Evolutionary conservation across 2,113 vertebrate genomes (phyloP), one percentile per base, ranked within the genome.

Genomic region (Elanoides forficatus): DNA sequence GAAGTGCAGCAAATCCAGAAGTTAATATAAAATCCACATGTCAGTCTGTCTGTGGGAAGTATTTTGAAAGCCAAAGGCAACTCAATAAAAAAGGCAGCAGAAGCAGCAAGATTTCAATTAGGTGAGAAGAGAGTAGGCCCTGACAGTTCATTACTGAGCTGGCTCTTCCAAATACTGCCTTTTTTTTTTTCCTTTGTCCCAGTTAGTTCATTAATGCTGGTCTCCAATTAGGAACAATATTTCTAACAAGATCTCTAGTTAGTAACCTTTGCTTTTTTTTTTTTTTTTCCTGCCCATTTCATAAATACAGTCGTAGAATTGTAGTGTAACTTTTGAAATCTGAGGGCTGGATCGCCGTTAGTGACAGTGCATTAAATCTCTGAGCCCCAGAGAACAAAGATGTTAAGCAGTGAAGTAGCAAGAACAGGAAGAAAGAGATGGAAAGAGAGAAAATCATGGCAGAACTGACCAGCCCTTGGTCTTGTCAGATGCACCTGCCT

Each of bases 1-100:
- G 80, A 88, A 89, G 88, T 86, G 68, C 81, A 91, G 94, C 68
- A 93, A 80, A 71, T 70, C 19, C 58, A 92, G 91, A 84, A 86
- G 84, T 91, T 97, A 94, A 97, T 93, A 97, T 94, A 91, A 94
- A 97, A 92, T 75, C 94, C 95, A 93, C 94, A 93, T 94, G 96
- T 90, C 85, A 90, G 80, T 81, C 96, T 95, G 84, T 94, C 94
- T 23, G 22, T 93, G 90, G 91, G 58, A 85, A 90, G 81, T 80
- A 79, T 91, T 93, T 97, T 96, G 65, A 96, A 97, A 97, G 95
- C 95, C 93, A 97, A 97, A 94, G 95, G 93, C 91, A 94, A 96
- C 68, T 95, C 82, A 90, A 86, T 96, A 95, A 97, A 97, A 97
- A 76, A 93, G 63, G 52, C 68, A 91, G 52, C 48, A 94, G 80